Base-by-base conservation (phyloP, 2,113 vertebrate genomes). In the Semnornis frantzii region DNA sequence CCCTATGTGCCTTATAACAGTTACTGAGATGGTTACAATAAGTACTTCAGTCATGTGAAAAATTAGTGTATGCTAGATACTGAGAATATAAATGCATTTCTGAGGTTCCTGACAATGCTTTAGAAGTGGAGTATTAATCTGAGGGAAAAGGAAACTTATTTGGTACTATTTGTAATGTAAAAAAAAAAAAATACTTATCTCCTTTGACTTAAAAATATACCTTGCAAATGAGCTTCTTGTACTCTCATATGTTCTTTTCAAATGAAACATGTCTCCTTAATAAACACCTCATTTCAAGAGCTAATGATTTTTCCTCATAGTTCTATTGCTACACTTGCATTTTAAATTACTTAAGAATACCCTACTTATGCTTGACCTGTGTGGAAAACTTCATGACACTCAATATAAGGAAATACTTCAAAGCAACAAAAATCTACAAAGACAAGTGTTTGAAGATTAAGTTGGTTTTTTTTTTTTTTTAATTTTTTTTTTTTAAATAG, bases 11-110 rank as follows among this genome's bases (percentile, higher is more conserved):
- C 76, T 83, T 94, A 12, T 57, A 94, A 78, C 84, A 65, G 82
- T 94, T 96, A 93, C 4, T 91, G 92, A 88, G 90, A 62, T 81
- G 59, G 94, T 95, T 94, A 50, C 74, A 87, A 28, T 68, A 30
- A n/a, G 46, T 78, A 68, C 91, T 73, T 74, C 8, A 81, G 87
- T 62, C 82, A 69, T 82, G 52, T 70, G 62, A 95, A 88, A 88
- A 87, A 85, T 76, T 57, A 90, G 37, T 50, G 54, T 71, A 10
- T 75, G 8, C 69, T 85, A 75, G 77, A 70, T 78, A 31, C 74
- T 58, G 55, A 92, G 77, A 78, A 24, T 58, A 23, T 10, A 82
- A 72, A 69, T 52, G 27, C 16, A 8, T 31, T 89, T 79, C 42
- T 89, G 80, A 80, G 34, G 39, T 76, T 91, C 24, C 69, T 15